Evolutionary conservation across 2,113 vertebrate genomes (phyloP), one percentile per base, ranked within the genome.

Genomic region (Lophura nycthemera): DNA sequence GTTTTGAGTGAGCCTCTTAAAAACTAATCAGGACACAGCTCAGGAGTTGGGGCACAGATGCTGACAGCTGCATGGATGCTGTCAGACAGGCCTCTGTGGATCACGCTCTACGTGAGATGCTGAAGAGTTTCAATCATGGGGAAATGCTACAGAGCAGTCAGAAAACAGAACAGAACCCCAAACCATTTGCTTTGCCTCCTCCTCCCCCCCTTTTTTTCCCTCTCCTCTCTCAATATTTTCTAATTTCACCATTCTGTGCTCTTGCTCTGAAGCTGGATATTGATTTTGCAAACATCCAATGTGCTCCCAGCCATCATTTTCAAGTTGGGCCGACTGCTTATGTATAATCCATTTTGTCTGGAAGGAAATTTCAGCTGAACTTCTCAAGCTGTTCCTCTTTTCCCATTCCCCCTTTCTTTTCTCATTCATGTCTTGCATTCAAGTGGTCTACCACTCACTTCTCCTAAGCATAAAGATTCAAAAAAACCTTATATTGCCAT

Each of bases 31-130:
- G 36, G 95, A 69, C 3, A 19, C 34, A 93, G 88, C 83, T 81
- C 90, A 50, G 80, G 73, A 81, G 79, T 24, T 61, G 57, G 36
- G 80, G 17, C 88, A 90, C 96, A 94, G 91, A 93, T 94, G 95
- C 60, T 91, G 93, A 1, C 79, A 74, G 85, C 94, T 86, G 92
- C 79, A 71, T 2, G 10, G 69, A 85, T 29, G 77, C 20, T 64
- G 24, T 32, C 82, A 83, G 64, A 73, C 91, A 65, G 12, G 25
- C 2, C 42, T 13, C 69, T 77, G 87, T 0, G 1, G 91, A 64
- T 92, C 69, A 8, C 5, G 27, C 34, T 66, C 84, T 85, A 66
- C 17, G 8, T 79, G 87, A 76, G 80, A 21, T 32, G 87, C 87
- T 70, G 81, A 67, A 18, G 48, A 66, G 47, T 25, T 27, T n/a